Evolutionary conservation across 2,888 invertebrate species (phyloP), one percentile per base, ranked within the genome.

Genomic region (Euplexia lucipara): DNA sequence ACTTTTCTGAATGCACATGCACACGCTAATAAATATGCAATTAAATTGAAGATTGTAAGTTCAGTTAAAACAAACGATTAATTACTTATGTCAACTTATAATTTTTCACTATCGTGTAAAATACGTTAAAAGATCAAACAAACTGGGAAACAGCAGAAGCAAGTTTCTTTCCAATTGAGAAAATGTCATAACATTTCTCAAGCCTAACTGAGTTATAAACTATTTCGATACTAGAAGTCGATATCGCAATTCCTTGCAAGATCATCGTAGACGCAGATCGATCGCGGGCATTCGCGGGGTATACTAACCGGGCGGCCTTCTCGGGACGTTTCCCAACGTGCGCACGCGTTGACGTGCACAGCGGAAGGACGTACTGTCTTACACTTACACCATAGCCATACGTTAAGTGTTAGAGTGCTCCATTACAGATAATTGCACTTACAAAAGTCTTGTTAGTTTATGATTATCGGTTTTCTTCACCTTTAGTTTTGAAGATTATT

Each of bases 341-440:
- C 60, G 82, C 72, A 70, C 65, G 76, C 75, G 68, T 48, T 68
- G 75, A 70, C 78, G 70, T 80, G 72, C 77, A 57, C 62, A 71
- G 72, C 86, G 83, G 88, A 87, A 87, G 86, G 87, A 86, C 88
- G 75, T 76, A 79, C 80, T 62, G 54, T 59, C 58, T 81, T 73
- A 78, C 65, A 74, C 78, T 70, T 74, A 68, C 65, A 41, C 26
- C 48, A 61, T 64, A 67, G 37, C 22, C 44, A 57, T 51, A 51
- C 22, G 18, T 42, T 16, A 41, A 44, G 51, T 45, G 32, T 60
- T 73, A 59, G 47, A 78, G 42, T 74, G 26, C n/a, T 44, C 37
- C n/a, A 58, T 71, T 45, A 51, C 58, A 56, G 18, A 51, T 59
- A 54, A 42, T 63, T 37, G 32, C 37, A 37, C 14, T 65, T 65